phyloP scores from a whole-genome alignment of 2,797 vertebrate species.

The Hipposideros larvatus region DNA sequence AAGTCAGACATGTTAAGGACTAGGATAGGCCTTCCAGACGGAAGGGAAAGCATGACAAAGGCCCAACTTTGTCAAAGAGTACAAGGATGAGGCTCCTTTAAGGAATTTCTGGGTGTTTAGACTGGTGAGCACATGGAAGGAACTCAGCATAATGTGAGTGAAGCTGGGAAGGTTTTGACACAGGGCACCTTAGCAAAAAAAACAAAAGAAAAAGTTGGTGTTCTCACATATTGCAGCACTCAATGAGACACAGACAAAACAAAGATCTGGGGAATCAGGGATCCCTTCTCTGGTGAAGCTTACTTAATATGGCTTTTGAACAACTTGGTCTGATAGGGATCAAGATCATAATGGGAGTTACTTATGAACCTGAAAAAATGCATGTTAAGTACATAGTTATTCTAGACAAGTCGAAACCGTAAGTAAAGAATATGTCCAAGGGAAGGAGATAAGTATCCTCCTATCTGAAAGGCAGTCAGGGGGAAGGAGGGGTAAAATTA shows the following conservation, averaged over 20 bases:
- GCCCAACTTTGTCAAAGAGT: background rate
- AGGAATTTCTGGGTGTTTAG: background rate
- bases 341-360: slow-evolving; percentile 29
- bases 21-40: background rate
- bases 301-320: background rate
- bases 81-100: background rate
- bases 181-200: background rate
- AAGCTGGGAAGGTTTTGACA: background rate
- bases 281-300: background rate
- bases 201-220: background rate
- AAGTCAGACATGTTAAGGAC: background rate
- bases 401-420: slow-evolving; percentile 26
- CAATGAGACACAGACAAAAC: slow-evolving; percentile 49
- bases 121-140: background rate
- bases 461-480: slow-evolving; percentile 12
- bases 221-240: background rate
- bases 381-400: slow-evolving; percentile 25
- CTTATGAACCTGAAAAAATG: slow-evolving; percentile 34
- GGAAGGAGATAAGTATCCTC: slow-evolving; percentile 52
- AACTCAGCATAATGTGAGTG: background rate
- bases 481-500: slow-evolving; percentile 33
- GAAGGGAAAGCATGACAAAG: background rate
- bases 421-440: slow-evolving; percentile 47
- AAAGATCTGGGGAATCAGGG: background rate
- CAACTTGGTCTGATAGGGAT: background rate